Conservation (phyloP, 2,113 vertebrate genomes). For the Seriola rivoliana region DNA sequence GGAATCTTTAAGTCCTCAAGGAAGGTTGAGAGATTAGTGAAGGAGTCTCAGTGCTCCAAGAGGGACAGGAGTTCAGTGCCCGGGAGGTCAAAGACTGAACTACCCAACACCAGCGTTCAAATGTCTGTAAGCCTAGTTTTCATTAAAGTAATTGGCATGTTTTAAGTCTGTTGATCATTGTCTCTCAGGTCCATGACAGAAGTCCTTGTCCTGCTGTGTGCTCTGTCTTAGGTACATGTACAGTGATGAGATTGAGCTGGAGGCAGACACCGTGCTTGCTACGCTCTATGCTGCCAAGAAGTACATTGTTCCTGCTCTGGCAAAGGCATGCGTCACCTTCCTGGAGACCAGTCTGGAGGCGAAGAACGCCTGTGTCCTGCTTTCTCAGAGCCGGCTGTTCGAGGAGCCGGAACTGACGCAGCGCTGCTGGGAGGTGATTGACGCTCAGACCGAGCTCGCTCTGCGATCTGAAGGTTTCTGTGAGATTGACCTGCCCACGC, state of each 20-base stretch:
- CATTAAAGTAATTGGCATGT: no score
- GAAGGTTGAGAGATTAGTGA: no score
- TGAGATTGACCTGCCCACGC: conserved; percentile 92
- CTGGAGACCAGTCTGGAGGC: conserved; percentile 96
- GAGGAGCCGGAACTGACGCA: conserved; percentile 95
- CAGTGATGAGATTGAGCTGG: conserved; percentile 95
- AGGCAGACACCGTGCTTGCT: conserved; percentile 94
- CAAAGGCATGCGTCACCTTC: conserved; percentile 93
- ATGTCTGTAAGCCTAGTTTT: no score
- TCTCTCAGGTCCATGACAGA: no score
- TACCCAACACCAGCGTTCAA: no score
- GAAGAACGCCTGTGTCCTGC: conserved; percentile 93
- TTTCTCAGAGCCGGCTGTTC: conserved; percentile 95
- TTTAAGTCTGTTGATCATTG: neutral
- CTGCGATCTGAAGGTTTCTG: conserved; percentile 93
- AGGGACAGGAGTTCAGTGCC: no score
- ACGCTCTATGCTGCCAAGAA: conserved; percentile 97
- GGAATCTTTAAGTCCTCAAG: no score
- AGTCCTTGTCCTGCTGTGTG: neutral
- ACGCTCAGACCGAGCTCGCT: conserved; percentile 94
- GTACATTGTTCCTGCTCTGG: conserved; percentile 94
- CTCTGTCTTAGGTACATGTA: conserved; percentile 91
- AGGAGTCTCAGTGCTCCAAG: no score
- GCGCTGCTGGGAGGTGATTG: conserved; percentile 98
- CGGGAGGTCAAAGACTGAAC: no score